These are phyloP conservation scores for Nematostella vectensis DNA, from an alignment of 92 coral and sea anemone genomes.

Conservation along the genomic window DNA sequence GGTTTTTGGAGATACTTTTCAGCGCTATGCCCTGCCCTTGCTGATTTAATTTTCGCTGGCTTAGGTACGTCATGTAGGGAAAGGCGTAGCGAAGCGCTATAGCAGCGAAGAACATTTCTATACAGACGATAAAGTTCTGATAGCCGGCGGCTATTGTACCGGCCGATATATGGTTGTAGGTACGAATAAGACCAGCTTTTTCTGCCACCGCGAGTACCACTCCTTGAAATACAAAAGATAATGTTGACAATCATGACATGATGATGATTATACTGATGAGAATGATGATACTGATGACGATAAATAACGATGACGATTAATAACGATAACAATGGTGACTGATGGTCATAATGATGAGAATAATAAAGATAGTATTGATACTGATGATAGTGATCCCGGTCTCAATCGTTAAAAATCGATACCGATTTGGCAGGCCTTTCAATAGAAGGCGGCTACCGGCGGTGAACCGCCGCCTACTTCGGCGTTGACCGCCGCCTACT, in stretches of 20 bases:
- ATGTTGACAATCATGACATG: too few species aligned
- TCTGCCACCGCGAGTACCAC: constrained; percentile 84
- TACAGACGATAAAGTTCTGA: constrained; percentile 91
- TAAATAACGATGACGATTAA: too few species aligned
- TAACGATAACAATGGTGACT: too few species aligned
- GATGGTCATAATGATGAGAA: too few species aligned
- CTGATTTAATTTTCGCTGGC: constrained; percentile 80
- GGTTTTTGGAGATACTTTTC: constrained; percentile 85
- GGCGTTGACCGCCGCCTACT: not conserved
- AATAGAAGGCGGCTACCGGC: constrained; percentile 1
- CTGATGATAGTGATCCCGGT: constrained; percentile 5
- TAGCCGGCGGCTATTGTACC: constrained; percentile 97
- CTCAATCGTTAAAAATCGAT: not conserved
- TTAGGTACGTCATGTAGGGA: constrained; percentile 81
- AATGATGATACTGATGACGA: too few species aligned
- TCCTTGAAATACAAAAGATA: constrained; percentile 31
- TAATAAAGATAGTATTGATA: not conserved
- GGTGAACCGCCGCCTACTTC: constrained; percentile 1
- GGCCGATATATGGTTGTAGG: constrained; percentile 81
- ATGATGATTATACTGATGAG: not conserved
- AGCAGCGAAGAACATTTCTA: constrained; percentile 98
- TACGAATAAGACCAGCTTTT: constrained; percentile 78
- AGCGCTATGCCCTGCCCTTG: constrained; percentile 93
- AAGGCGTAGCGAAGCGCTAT: constrained; percentile 87
- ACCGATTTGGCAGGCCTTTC: not conserved